phyloP scores from a whole-genome alignment of 1,140 invertebrate species.

The Listronotus oregonensis region DNA sequence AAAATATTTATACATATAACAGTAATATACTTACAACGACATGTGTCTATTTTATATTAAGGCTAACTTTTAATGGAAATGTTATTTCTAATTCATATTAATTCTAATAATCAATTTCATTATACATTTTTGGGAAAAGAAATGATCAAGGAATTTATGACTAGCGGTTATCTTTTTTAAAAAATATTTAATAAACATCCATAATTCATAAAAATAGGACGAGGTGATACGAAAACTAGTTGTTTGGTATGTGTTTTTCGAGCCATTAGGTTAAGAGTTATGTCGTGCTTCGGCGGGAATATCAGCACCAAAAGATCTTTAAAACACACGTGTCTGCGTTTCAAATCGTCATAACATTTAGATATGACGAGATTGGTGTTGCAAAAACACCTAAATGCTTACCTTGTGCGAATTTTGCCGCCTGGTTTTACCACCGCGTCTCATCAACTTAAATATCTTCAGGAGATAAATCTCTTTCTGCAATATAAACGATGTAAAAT shows the following conservation, averaged over 20 bases:
- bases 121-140: too few species aligned
- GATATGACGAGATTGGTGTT: conserved; percentile 34
- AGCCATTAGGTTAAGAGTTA: conserved; percentile 48
- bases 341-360: conserved; percentile 42
- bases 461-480: conserved; percentile 15
- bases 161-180: too few species aligned
- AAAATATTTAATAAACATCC: conserved; percentile 25
- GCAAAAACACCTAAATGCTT: conserved; percentile 25
- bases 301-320: conserved; percentile 44
- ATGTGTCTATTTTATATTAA: too few species aligned
- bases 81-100: too few species aligned
- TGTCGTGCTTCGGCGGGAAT: conserved; percentile 43
- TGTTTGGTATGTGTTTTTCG: conserved; percentile 52
- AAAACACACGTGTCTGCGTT: conserved; percentile 41
- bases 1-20: too few species aligned
- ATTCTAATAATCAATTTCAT: too few species aligned
- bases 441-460: conserved; percentile 14
- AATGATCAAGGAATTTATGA: too few species aligned
- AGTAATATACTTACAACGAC: too few species aligned
- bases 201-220: conserved; percentile 22
- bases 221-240: conserved; percentile 39
- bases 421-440: conserved; percentile 19
- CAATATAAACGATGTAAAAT: conserved; percentile 23
- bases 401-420: conserved; percentile 31
- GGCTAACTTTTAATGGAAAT: too few species aligned